Percentiles rank a stretch among this genome's conserved stretches.
Evolutionary conservation across 1,140 invertebrate genomes (phyloP).

Genomic region (Drosophila sproati): DNA sequence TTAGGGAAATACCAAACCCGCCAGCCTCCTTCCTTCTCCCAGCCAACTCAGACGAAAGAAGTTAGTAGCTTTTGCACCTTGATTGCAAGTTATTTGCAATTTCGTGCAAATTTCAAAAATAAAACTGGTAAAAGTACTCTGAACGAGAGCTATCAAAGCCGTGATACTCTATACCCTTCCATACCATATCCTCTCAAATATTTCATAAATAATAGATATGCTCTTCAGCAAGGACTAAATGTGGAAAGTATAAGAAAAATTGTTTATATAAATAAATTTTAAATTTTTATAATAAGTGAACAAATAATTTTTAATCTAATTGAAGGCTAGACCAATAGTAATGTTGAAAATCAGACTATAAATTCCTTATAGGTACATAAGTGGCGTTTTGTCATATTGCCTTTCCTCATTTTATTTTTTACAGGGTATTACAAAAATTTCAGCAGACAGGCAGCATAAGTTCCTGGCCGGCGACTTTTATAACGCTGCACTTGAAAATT

Average conservation of each 20-base stretch:
- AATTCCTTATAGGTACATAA: neutral
- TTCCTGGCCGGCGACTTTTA: constrained; percentile 33
- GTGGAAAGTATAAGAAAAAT: too few relatives aligned
- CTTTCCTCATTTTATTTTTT: neutral
- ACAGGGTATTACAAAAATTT: constrained; percentile 18
- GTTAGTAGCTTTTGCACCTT: constrained; percentile 60
- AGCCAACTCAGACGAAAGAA: neutral
- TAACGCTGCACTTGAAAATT: constrained; percentile 73
- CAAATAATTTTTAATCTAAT: too few relatives aligned
- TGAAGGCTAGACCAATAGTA: too few relatives aligned
- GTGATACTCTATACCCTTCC: neutral
- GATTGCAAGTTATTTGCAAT: constrained; percentile 82
- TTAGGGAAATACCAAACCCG: constrained; percentile 58
- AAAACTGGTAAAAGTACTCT: constrained; percentile 19
- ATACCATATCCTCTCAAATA: too few relatives aligned
- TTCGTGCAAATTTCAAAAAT: constrained; percentile 69
- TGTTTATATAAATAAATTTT: too few relatives aligned
- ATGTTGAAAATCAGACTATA: neutral
- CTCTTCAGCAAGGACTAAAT: too few relatives aligned
- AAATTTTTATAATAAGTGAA: too few relatives aligned
- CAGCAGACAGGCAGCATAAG: constrained; percentile 26
- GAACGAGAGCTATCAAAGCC: neutral
- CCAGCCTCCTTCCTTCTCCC: constrained; percentile 11
- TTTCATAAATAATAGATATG: too few relatives aligned
- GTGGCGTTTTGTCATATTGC: too few relatives aligned